Percentiles rank a stretch among this genome's conserved stretches.
These are phyloP conservation scores for Forbesichthys papilliferus DNA, from an alignment of 2,113 vertebrate genomes.

Conservation along the genomic window DNA sequence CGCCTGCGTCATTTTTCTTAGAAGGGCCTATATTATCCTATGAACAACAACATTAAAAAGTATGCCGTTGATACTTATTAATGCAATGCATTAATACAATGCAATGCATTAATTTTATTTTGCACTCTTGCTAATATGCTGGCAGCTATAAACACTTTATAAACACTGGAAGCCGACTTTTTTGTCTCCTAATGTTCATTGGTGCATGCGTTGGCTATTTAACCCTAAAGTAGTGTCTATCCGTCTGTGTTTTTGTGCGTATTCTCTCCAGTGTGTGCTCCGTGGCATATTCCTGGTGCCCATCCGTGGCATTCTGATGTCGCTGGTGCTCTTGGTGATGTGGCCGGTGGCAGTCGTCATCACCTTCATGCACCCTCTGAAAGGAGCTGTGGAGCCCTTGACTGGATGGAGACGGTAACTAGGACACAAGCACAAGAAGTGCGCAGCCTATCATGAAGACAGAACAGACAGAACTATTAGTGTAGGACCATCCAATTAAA, in stretches of 20 bases:
- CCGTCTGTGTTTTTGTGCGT: constrained; percentile 16
- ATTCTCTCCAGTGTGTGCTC: constrained; percentile 69
- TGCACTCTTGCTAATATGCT: background rate
- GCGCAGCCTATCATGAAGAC: background rate
- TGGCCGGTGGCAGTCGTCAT: constrained; percentile 84
- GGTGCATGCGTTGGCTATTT: background rate
- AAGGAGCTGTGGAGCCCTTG: constrained; percentile 79
- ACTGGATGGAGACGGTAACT: constrained; percentile 91
- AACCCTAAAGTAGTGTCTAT: background rate
- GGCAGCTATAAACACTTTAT: constrained; percentile 47
- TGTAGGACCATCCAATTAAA: no score
- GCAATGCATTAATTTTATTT: no score
- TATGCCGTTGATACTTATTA: no score
- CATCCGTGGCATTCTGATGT: constrained; percentile 78
- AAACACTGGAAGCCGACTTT: constrained; percentile 47
- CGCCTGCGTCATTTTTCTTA: background rate
- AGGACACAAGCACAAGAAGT: constrained; percentile 21
- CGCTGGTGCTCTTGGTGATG: constrained; percentile 78
- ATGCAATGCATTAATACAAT: no score
- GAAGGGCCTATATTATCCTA: constrained; percentile 56
- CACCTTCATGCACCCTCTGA: constrained; percentile 76
- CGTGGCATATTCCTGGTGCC: constrained; percentile 88
- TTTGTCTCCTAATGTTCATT: constrained; percentile 33
- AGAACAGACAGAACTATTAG: no score
- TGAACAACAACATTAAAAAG: constrained; percentile 22